Conservation (phyloP, 2,113 vertebrate genomes). For the Cathartes aura region DNA sequence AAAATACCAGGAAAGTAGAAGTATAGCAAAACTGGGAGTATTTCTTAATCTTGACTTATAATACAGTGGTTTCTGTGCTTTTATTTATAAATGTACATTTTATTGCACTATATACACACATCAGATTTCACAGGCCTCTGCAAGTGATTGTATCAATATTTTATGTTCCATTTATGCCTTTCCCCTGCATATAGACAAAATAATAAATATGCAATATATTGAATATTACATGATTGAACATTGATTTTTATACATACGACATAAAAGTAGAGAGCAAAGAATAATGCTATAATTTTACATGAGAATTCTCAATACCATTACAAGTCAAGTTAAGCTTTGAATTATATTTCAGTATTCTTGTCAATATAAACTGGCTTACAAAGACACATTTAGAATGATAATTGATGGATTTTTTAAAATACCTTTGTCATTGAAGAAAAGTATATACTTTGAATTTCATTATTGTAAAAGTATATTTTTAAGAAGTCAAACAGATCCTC, state of each 20-base stretch:
- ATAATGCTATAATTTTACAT: too few relatives aligned
- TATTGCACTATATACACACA: background rate
- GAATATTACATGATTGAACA: background rate
- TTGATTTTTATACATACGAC: background rate
- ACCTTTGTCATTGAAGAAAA: conserved; percentile 7
- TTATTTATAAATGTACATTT: background rate
- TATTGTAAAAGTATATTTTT: conserved; percentile 29
- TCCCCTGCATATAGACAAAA: background rate
- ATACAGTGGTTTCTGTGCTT: background rate
- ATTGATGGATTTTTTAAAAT: conserved; percentile 47
- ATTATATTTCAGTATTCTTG: background rate
- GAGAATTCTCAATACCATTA: background rate
- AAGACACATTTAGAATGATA: conserved; percentile 9
- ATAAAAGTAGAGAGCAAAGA: too few relatives aligned
- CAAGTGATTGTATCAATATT: background rate
- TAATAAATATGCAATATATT: background rate
- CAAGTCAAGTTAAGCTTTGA: background rate
- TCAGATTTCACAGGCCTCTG: background rate
- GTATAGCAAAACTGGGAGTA: conserved; percentile 46
- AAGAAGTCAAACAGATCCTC: conserved; percentile 37
- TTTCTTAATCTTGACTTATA: conserved; percentile 56
- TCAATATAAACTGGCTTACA: conserved; percentile 22
- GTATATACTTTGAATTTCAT: conserved; percentile 28
- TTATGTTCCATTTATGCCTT: background rate
- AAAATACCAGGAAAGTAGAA: conserved; percentile 75